These are phyloP conservation scores for Stichopus horrens DNA, from an alignment of 53 echinoderm and acorn worm species.

Conservation along the genomic window DNA sequence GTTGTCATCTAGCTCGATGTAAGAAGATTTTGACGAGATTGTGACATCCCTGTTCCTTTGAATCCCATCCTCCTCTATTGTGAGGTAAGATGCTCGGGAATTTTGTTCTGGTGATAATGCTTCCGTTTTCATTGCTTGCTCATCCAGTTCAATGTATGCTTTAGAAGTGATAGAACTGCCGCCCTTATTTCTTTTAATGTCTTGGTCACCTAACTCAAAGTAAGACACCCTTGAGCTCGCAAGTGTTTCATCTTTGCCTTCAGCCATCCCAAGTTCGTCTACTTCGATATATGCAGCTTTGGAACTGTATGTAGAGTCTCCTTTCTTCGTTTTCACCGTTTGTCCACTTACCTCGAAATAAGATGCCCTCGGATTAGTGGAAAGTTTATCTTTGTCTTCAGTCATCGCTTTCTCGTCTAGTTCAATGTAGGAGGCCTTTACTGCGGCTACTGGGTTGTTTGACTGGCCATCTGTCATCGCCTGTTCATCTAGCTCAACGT, in stretches of 20 bases:
- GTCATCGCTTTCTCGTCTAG: not conserved
- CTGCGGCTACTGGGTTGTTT: not conserved
- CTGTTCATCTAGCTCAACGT: not conserved
- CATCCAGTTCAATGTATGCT: not conserved
- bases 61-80: not conserved
- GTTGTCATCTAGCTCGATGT: not conserved
- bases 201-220: not conserved
- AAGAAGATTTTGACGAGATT: not conserved
- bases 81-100: not conserved
- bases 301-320: not conserved
- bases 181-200: not conserved
- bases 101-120: not conserved
- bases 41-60: not conserved
- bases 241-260: not conserved
- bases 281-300: not conserved
- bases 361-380: too few species aligned
- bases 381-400: not conserved
- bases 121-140: not conserved
- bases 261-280: not conserved
- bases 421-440: not conserved
- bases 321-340: too few species aligned
- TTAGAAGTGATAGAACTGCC: not conserved
- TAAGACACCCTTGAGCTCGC: not conserved
- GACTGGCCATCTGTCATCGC: not conserved
- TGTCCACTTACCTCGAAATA: too few species aligned